Conservation (phyloP, 2,888 invertebrate species). For the Drosophila tripunctata region DNA sequence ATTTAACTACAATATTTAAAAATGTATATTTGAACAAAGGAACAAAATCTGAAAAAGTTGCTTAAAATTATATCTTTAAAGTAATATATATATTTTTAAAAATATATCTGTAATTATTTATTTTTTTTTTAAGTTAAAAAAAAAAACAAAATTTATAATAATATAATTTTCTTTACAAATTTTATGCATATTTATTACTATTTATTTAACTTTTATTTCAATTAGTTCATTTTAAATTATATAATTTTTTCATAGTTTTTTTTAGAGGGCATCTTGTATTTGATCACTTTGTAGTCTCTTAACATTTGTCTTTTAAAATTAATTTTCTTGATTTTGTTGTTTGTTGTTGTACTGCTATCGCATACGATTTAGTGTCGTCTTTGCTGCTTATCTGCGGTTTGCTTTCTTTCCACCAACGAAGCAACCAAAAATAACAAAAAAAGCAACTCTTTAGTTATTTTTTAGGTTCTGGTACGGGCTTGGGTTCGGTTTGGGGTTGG, state of each 20-base stretch:
- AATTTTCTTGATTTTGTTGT: slow-evolving; percentile 6
- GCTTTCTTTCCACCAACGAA: slow-evolving; percentile 64
- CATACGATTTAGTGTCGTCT: slow-evolving; percentile 75
- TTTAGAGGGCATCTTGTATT: slow-evolving; percentile 18
- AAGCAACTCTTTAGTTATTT: slow-evolving; percentile 10
- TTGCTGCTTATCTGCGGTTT: slow-evolving; percentile 73
- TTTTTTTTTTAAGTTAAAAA: neutral
- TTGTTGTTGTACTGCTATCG: slow-evolving; percentile 51
- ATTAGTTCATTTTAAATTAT: too few species aligned
- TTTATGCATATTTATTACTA: neutral
- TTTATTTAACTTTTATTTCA: too few species aligned
- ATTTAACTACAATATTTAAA: too few species aligned
- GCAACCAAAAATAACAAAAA: slow-evolving; percentile 25
- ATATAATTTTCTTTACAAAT: neutral
- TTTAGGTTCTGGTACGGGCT: neutral
- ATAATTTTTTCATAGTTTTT: neutral
- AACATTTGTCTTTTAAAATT: slow-evolving; percentile 3
- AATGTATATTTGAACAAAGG: too few species aligned
- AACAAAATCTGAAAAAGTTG: too few species aligned
- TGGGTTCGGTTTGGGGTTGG: neutral
- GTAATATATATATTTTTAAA: too few species aligned
- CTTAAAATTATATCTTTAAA: too few species aligned
- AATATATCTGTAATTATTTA: neutral
- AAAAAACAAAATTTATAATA: too few species aligned
- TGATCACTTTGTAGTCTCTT: neutral